Conservation (phyloP, 2,113 vertebrate genomes). For the Hemichromis elongatus region DNA sequence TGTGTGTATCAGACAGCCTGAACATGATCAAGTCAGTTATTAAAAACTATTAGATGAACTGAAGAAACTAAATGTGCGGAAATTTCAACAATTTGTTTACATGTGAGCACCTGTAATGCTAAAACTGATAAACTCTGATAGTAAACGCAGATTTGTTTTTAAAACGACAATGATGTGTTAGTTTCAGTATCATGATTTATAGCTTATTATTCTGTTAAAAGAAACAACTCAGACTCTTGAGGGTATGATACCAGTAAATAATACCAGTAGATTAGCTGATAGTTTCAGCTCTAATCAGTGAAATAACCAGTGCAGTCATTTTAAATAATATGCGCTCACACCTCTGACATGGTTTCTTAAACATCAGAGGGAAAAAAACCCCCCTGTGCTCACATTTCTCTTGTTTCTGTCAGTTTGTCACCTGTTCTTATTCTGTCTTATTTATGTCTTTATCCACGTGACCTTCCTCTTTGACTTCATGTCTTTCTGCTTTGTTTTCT, state of each 20-base stretch:
- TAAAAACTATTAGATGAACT: neutral
- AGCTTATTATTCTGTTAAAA: neutral
- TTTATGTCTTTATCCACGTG: constrained; percentile 16
- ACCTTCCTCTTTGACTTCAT: constrained; percentile 41
- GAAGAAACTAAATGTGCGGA: neutral
- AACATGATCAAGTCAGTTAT: neutral
- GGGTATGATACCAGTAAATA: neutral
- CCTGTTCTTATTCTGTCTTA: constrained; percentile 18
- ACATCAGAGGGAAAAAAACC: neutral
- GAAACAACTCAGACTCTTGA: neutral
- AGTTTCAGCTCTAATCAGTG: neutral
- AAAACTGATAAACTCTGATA: neutral
- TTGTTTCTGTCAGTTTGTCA: constrained; percentile 8
- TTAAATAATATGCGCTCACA: neutral
- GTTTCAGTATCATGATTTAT: neutral
- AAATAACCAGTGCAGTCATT: neutral
- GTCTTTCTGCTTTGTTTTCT: constrained; percentile 5
- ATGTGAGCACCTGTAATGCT: neutral
- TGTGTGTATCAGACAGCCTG: neutral
- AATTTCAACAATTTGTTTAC: neutral
- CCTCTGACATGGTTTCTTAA: neutral
- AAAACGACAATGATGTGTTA: neutral
- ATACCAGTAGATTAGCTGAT: neutral
- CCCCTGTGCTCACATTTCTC: neutral
- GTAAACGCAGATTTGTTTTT: neutral